Conservation (phyloP, 1,140 invertebrate species). For the Panagrolaimus sp. region DNA sequence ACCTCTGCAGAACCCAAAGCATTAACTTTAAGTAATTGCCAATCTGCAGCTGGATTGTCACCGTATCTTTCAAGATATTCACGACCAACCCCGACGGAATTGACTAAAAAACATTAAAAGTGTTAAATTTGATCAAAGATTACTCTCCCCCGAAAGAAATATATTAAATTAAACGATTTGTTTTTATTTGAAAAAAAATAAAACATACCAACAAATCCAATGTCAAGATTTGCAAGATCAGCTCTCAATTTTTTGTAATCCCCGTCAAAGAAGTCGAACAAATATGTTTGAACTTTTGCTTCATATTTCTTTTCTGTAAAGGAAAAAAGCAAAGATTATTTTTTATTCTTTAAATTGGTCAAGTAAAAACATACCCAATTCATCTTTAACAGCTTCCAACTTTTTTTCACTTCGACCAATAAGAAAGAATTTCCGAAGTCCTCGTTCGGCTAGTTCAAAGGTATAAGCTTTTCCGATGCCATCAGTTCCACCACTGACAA, state of each 20-base stretch:
- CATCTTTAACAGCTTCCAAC: conserved; percentile 40
- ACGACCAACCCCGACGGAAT: conserved; percentile 54
- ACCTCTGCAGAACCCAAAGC: conserved; percentile 53
- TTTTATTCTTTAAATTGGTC: background rate
- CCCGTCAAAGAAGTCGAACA: conserved; percentile 49
- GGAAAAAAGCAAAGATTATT: conserved; percentile 18
- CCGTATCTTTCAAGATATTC: conserved; percentile 53
- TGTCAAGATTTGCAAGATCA: conserved; percentile 44
- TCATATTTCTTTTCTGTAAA: conserved; percentile 39
- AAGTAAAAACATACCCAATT: conserved; percentile 37
- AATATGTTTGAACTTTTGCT: conserved; percentile 40
- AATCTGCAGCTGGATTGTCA: conserved; percentile 48
- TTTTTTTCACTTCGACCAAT: conserved; percentile 43
- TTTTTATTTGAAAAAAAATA: background rate
- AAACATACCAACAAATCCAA: conserved; percentile 50
- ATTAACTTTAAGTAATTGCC: conserved; percentile 52
- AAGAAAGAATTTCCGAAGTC: conserved; percentile 43
- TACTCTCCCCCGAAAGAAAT: conserved; percentile 14
- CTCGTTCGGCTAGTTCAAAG: conserved; percentile 42
- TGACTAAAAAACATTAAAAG: conserved; percentile 39
- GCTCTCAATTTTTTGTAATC: conserved; percentile 40
- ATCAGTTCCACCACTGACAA: conserved; percentile 48
- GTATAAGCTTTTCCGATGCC: conserved; percentile 49
- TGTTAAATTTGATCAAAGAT: conserved; percentile 1
- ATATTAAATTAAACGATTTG: conserved; percentile 3